Percentiles rank a stretch among this genome's conserved stretches.
phyloP scores from a whole-genome alignment of 2,113 vertebrate genomes.

The Semnopithecus entellus region DNA sequence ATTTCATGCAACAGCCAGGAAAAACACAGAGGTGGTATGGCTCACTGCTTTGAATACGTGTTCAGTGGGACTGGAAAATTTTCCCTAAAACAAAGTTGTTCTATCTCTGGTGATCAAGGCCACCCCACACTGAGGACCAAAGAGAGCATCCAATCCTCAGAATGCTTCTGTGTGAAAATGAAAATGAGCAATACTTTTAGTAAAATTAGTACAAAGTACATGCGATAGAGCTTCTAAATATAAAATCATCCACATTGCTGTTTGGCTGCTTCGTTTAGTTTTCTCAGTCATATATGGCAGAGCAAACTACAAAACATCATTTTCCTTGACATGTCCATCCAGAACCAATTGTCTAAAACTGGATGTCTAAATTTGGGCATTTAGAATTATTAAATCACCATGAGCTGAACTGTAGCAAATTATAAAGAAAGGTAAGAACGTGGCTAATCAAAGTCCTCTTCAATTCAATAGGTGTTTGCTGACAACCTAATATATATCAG shows the following conservation, averaged over 20 bases:
- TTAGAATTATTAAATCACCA: not conserved
- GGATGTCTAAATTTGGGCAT: not conserved
- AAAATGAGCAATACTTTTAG: not conserved
- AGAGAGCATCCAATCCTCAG: not conserved
- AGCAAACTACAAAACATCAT: not conserved
- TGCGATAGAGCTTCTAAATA: not conserved
- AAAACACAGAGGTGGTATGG: not conserved
- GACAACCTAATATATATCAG: not conserved
- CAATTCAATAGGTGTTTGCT: not conserved
- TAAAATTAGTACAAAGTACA: not conserved
- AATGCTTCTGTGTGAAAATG: not conserved
- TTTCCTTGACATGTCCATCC: not conserved
- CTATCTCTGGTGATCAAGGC: not conserved
- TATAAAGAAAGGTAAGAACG: not conserved
- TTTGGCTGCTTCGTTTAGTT: not conserved
- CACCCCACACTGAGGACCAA: not conserved
- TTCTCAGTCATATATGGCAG: not conserved
- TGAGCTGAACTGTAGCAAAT: not conserved
- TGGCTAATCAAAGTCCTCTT: not conserved
- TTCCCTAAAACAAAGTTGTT: not conserved
- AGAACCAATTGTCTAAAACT: not conserved
- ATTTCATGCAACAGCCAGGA: not conserved
- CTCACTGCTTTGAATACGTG: not conserved
- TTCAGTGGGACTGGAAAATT: not conserved
- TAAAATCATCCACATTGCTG: not conserved